These are phyloP conservation scores for Drepana falcataria DNA, from an alignment of 2,888 invertebrate genomes.

Conservation along the genomic window DNA sequence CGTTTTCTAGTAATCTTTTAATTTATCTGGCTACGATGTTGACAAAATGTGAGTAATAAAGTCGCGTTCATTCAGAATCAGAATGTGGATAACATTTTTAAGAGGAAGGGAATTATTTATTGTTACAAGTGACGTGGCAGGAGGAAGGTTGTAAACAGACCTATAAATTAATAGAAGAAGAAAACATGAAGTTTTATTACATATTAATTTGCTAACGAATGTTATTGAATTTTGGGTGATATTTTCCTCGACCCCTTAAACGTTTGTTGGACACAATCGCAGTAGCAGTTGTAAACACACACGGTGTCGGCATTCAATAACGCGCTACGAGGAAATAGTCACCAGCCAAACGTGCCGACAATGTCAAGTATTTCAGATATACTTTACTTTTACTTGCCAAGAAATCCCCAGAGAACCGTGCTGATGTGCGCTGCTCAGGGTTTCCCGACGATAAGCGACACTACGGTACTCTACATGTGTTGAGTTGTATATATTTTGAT, in stretches of 20 bases:
- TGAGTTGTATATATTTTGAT: no score
- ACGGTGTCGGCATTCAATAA: conserved; percentile 10
- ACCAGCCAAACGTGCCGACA: conserved; percentile 50
- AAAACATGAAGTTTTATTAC: not conserved
- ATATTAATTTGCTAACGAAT: not conserved
- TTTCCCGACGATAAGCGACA: conserved; percentile 32
- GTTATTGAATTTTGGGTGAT: not conserved
- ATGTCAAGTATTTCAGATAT: conserved; percentile 63
- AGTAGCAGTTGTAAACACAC: not conserved
- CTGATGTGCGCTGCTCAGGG: conserved; percentile 39
- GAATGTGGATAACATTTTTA: not conserved
- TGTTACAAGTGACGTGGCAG: not conserved
- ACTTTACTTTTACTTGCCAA: conserved; percentile 45
- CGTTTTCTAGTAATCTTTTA: no score
- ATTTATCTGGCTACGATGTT: no score
- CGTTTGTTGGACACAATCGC: not conserved
- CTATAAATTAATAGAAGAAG: not conserved
- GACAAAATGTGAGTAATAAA: not conserved
- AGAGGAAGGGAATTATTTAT: not conserved
- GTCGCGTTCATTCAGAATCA: not conserved
- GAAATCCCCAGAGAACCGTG: conserved; percentile 30
- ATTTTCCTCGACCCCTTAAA: not conserved
- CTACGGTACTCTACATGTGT: conserved; percentile 4
- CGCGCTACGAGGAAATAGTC: conserved; percentile 48
- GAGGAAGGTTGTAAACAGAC: not conserved